Conservation (phyloP, 2,888 invertebrate genomes). For the Cinara cedri region DNA sequence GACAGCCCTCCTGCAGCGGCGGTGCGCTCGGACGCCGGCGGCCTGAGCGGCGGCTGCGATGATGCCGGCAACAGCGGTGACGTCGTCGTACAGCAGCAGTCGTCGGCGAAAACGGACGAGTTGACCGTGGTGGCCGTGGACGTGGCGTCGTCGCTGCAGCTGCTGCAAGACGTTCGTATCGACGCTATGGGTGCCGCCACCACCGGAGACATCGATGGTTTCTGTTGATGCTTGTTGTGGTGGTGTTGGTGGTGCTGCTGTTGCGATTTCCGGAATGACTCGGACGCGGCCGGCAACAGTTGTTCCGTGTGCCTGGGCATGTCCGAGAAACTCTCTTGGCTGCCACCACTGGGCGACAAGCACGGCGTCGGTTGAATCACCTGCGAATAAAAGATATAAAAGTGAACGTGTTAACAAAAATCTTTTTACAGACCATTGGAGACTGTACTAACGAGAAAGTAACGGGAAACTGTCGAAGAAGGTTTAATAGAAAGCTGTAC, state of each 20-base stretch:
- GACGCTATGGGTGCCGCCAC: constrained; percentile 38
- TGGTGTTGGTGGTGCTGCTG: neutral
- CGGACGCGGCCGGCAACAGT: constrained; percentile 38
- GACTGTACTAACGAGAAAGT: too few species aligned
- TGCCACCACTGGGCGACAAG: constrained; percentile 78
- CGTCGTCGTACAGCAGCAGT: constrained; percentile 27
- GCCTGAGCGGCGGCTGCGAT: neutral
- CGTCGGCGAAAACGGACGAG: constrained; percentile 52
- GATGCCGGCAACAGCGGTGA: neutral
- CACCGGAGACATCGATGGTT: neutral
- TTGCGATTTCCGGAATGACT: constrained; percentile 5
- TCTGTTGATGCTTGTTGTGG: neutral
- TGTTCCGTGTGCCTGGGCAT: constrained; percentile 49
- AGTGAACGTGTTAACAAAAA: too few species aligned
- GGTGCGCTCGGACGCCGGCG: neutral
- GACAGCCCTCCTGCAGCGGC: too few species aligned
- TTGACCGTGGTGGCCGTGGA: constrained; percentile 49
- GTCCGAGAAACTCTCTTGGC: constrained; percentile 55
- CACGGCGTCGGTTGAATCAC: constrained; percentile 83
- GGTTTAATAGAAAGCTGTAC: too few species aligned
- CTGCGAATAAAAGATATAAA: constrained; percentile 61
- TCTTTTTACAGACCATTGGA: too few species aligned
- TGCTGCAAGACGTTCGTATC: constrained; percentile 53
- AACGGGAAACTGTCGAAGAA: too few species aligned
- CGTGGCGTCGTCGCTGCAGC: constrained; percentile 47